phyloP scores from a whole-genome alignment of 2,888 invertebrate genomes.

The Acanthococcus lagerstroemiae region DNA sequence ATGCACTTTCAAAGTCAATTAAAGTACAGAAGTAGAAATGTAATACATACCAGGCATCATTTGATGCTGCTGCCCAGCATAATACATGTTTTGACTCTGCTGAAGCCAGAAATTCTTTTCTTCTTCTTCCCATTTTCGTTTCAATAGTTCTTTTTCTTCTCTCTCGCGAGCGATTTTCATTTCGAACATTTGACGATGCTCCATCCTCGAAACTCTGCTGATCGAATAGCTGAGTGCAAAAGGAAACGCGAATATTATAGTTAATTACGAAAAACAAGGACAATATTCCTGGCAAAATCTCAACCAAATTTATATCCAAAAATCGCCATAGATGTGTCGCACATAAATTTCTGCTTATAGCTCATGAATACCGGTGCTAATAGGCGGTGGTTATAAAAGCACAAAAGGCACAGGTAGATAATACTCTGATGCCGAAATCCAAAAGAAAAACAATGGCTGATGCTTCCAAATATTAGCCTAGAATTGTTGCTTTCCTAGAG shows the following conservation, averaged over 20 bases:
- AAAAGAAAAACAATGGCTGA: too few species aligned
- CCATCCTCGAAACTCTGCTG: constrained; percentile 8
- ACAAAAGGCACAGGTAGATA: too few species aligned
- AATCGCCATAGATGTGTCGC: too few species aligned
- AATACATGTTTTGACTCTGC: constrained; percentile 3
- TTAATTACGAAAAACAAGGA: background rate
- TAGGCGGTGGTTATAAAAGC: too few species aligned
- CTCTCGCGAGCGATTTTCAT: constrained; percentile 13
- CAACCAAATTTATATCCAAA: too few species aligned
- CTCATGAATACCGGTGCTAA: too few species aligned
- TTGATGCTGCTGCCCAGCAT: constrained; percentile 1
- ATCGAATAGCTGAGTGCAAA: background rate
- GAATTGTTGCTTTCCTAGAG: too few species aligned
- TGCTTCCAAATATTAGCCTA: too few species aligned
- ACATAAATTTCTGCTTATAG: too few species aligned
- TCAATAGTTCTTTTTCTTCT: constrained; percentile 8
- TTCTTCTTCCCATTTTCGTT: background rate
- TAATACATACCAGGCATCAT: constrained; percentile 6
- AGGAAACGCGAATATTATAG: too few species aligned
- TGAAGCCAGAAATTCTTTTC: constrained; percentile 4
- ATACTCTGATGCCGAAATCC: too few species aligned
- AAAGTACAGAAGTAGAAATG: background rate
- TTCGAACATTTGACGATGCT: constrained; percentile 18
- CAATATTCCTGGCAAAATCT: background rate
- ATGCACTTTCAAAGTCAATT: background rate